Evolutionary conservation across 2,797 vertebrate species (phyloP).

Genomic region (Benthosema pterotum): DNA sequence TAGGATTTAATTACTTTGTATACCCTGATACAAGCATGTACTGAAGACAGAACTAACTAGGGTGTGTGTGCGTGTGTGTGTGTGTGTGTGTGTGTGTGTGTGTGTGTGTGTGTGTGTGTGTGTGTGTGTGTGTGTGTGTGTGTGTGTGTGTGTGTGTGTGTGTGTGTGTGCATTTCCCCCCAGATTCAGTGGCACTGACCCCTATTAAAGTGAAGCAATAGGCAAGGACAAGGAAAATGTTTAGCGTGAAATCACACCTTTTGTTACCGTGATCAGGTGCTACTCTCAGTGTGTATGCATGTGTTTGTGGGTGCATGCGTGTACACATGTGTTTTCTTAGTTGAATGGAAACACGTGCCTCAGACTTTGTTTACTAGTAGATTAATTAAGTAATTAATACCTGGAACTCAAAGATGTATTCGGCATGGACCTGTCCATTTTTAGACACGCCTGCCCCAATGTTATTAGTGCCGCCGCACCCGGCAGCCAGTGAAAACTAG

Average conservation of each 20-base stretch:
- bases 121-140: background rate
- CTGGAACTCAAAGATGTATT: too few relatives aligned
- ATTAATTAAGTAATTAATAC: too few relatives aligned
- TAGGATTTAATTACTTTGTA: slow-evolving; percentile 68
- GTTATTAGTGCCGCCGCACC: too few relatives aligned
- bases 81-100: slow-evolving; percentile 5
- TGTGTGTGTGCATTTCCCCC: slow-evolving; percentile 42
- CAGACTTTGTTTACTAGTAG: too few relatives aligned
- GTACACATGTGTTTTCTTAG: background rate
- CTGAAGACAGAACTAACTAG: slow-evolving; percentile 52
- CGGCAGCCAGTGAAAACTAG: too few relatives aligned
- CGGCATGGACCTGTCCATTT: too few relatives aligned
- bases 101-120: slow-evolving; percentile 1
- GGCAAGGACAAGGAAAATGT: slow-evolving; percentile 58
- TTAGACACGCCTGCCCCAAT: too few relatives aligned
- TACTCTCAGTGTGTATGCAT: slow-evolving; percentile 31
- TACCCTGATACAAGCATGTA: slow-evolving; percentile 58
- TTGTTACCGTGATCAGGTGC: slow-evolving; percentile 51
- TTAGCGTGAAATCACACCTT: slow-evolving; percentile 53
- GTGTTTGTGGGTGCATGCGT: slow-evolving; percentile 11
- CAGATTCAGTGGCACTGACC: slow-evolving; percentile 52
- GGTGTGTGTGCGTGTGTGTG: slow-evolving; percentile 19
- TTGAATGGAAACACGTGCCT: too few relatives aligned
- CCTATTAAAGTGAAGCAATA: slow-evolving; percentile 69
- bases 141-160: background rate